Base-by-base conservation (phyloP, 2,113 vertebrate genomes). In the Delphinus delphis region DNA sequence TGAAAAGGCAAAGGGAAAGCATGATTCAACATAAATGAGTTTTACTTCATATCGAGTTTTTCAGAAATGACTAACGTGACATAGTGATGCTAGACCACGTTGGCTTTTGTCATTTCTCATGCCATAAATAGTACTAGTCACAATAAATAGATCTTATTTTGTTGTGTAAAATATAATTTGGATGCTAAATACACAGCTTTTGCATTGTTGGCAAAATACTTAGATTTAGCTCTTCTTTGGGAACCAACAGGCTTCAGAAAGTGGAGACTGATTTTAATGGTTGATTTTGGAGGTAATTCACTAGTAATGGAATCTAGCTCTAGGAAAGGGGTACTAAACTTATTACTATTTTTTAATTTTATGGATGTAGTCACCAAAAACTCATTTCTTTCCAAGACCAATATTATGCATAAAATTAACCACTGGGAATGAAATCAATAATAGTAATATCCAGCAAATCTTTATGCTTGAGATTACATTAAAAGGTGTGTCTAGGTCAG, bases 281-380 rank as follows among this genome's bases (percentile, higher is more conserved):
- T 71, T 6, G 85, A 70, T 6, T 96, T 93, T 21, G 83, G 95
- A 77, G 95, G 84, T 62, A 96, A 60, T 20, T 92, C 77, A 0
- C 77, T 85, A 28, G 95, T 98, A 88, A 95, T 18, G 12, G 87
- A 88, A 97, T 97, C 96, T 82, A 97, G 91, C 23, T 96, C 95
- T 98, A 73, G 14, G 81, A 90, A 68, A 80, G 36, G 47, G 36
- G 18, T 41, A 79, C 10, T 13, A 41, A 10, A 65, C 33, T 91
- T 53, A 33, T 20, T 83, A 65, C 15, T 18, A 55, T n/a, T 81
- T 65, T 65, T 65, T 44, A 33, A 65, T 4, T 44, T 62, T 41
- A 62, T 41, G 25, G 25, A 31, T 28, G 26, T 44, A 44, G 26
- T 63, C 26, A 83, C 36, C 25, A 82, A 41, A 62, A 65, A 28